Conservation (phyloP, 2,888 invertebrate species). For the Pimpla rufipes region DNA sequence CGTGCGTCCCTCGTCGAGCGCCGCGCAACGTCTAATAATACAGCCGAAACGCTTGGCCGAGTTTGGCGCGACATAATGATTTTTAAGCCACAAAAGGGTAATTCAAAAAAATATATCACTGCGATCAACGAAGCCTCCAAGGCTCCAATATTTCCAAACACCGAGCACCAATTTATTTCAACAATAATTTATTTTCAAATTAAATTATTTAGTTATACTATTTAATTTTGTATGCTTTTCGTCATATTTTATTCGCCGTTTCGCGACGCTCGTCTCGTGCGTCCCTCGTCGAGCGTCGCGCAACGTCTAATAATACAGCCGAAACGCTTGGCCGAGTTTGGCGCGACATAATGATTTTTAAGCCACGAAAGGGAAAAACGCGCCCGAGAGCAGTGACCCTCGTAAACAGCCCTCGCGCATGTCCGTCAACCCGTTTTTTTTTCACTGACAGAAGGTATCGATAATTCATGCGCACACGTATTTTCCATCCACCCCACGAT, state of each 20-base stretch:
- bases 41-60: neutral
- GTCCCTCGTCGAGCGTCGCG: neutral
- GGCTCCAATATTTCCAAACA: too few relatives aligned
- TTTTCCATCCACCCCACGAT: slow-evolving; percentile 4
- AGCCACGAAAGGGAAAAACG: neutral
- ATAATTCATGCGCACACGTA: slow-evolving; percentile 20
- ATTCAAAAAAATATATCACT: too few relatives aligned
- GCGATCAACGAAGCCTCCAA: too few relatives aligned
- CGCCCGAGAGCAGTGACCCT: slow-evolving; percentile 10
- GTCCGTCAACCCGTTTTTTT: slow-evolving; percentile 4
- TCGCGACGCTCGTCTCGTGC: neutral
- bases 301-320: neutral
- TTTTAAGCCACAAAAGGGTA: neutral
- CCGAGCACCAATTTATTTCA: neutral
- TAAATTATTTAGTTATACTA: neutral
- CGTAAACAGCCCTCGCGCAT: slow-evolving; percentile 9
- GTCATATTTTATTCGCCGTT: neutral
- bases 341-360: slow-evolving; percentile 3
- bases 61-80: neutral
- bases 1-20: neutral
- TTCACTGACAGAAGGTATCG: slow-evolving; percentile 3
- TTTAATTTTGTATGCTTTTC: neutral
- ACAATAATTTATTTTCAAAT: neutral
- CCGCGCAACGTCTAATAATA: neutral
- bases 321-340: neutral